Evolutionary conservation across 2,113 vertebrate genomes (phyloP).

Genomic region (Burhinus oedicnemus): DNA sequence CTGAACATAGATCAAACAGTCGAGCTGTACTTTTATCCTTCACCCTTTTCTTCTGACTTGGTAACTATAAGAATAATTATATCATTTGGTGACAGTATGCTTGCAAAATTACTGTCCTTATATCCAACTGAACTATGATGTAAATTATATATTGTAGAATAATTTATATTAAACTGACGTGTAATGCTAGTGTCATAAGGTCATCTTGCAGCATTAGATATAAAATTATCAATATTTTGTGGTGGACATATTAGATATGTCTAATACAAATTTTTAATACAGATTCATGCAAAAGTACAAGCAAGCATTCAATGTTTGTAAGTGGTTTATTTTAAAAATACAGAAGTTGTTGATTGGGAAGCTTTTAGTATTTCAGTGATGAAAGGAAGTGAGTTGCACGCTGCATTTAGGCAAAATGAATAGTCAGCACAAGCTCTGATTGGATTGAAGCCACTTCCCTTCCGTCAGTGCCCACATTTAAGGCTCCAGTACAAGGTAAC

Average conservation of each 20-base stretch:
- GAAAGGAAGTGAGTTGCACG: not conserved
- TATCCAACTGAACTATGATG: not conserved
- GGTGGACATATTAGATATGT: not conserved
- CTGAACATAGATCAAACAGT: not conserved
- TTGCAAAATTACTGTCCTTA: not conserved
- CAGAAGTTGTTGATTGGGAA: not conserved
- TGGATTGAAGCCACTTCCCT: not conserved
- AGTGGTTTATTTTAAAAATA: not conserved
- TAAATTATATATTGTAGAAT: not conserved
- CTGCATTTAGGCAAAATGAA: not conserved
- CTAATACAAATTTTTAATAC: not conserved
- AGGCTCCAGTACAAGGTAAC: not conserved
- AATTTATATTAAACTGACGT: not conserved
- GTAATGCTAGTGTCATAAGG: not conserved
- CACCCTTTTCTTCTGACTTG: not conserved
- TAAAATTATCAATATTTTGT: not conserved
- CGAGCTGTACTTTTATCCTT: not conserved
- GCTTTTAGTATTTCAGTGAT: not conserved
- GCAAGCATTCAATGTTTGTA: not conserved
- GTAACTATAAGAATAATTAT: not conserved
- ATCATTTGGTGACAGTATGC: not conserved
- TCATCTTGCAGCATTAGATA: not conserved
- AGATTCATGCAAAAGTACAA: not conserved
- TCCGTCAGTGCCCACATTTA: not conserved
- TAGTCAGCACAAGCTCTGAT: not conserved